Percentiles rank a stretch among this genome's conserved stretches.
Conservation (phyloP, 2,113 vertebrate genomes). For the Synodontis membranacea region DNA sequence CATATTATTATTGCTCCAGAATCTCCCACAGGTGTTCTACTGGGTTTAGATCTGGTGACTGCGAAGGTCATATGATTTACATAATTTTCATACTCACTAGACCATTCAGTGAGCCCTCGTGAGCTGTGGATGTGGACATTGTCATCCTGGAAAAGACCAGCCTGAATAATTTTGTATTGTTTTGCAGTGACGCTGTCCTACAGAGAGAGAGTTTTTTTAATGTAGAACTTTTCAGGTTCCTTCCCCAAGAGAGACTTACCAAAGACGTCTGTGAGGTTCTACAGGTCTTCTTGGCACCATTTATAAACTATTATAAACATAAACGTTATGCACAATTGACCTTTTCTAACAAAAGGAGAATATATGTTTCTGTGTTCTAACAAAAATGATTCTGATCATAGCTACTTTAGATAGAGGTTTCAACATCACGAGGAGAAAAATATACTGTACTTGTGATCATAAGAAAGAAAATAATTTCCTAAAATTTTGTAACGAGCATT, state of each 20-base stretch:
- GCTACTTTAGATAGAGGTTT: neutral
- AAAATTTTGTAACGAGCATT: too few relatives aligned
- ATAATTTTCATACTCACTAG: neutral
- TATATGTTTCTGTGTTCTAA: neutral
- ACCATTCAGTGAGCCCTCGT: neutral
- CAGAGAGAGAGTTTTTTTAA: neutral
- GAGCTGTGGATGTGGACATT: neutral
- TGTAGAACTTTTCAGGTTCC: neutral
- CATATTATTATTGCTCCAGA: neutral
- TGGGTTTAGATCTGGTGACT: neutral
- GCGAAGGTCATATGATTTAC: slow-evolving; percentile 2
- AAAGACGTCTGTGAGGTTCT: neutral
- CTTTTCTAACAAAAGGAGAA: neutral
- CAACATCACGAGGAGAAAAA: neutral
- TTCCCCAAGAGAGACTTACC: neutral
- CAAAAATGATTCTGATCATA: neutral
- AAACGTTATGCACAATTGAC: neutral
- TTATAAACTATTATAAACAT: neutral
- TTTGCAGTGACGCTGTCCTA: neutral
- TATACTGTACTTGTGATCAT: too few relatives aligned
- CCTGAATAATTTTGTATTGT: neutral
- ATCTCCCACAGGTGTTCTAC: neutral
- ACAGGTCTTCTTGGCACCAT: neutral
- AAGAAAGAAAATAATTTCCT: too few relatives aligned
- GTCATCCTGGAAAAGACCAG: neutral